Evolutionary conservation across 2,113 vertebrate species (phyloP), one percentile per base, ranked within the genome.

Genomic region (Hassar affinis): DNA sequence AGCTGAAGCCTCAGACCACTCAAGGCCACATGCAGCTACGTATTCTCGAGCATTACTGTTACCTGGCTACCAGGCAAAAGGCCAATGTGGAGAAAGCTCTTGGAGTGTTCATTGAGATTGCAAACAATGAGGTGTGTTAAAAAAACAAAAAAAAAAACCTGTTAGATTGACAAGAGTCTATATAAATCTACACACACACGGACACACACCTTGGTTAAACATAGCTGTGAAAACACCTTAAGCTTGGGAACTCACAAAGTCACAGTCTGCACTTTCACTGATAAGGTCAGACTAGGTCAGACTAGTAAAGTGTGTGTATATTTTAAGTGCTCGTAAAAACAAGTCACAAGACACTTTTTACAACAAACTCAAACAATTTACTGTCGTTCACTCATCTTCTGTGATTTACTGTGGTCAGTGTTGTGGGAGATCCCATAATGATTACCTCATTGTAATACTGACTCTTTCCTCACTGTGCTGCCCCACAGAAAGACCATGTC

Each of bases 21-120:
- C 94, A 96, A 42, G 98, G 97, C 86, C 95, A 96, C 0, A 12
- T 94, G n/a, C 98, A 98, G 51, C 94, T 99, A 79, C 93, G 92
- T 79, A 95, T 99, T 86, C 94, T 99, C 93, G 96, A 99, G 92
- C 97, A 96, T 91, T 97, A 97, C 85, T 99, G 98, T 90, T 85
- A 95, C 2, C 91, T 99, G 94, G 96, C 96, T 56, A 97, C 97
- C 47, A 99, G 97, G 87, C 97, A 97, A 89, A 99, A 98, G 89
- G 90, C 95, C 76, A 97, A 88, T 25, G 94, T 98, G 80, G 98
- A 99, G 85, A 95, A 95, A 92, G 98, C 97, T 12, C 91, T 99
- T 15, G 90, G 86, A 85, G 90, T 94, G 86, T 99, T 99, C 89
- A 96, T 95, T 1, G 96, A 99, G 90, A 94, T 98, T 84, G 97